These are phyloP conservation scores for Rhynchonycteris naso DNA, from an alignment of 2,797 vertebrate genomes.

Conservation along the genomic window DNA sequence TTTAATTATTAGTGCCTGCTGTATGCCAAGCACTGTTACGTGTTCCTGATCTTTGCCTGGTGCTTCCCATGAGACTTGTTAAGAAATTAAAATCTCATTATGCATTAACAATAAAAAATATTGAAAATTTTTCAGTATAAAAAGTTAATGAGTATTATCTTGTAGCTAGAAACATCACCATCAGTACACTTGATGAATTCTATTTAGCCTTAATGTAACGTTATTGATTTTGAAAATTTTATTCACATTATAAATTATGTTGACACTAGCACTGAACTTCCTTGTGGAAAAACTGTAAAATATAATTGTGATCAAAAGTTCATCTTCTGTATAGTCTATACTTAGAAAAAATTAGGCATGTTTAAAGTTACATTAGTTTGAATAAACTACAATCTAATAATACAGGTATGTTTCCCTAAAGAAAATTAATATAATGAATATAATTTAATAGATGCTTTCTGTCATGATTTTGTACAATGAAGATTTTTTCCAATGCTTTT, in stretches of 20 bases:
- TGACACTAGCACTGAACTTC: not conserved
- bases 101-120: not conserved
- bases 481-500: not conserved
- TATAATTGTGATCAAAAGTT: not conserved
- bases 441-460: not conserved
- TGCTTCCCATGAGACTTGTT: not conserved
- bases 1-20: not conserved
- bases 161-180: not conserved
- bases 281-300: not conserved
- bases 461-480: not conserved
- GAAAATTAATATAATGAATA: not conserved
- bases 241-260: not conserved
- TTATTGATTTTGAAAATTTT: not conserved
- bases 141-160: not conserved
- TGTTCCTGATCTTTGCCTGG: not conserved
- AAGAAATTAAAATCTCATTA: slow-evolving; percentile 23
- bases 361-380: slow-evolving; percentile 17
- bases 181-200: not conserved
- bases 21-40: not conserved
- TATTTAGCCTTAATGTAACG: not conserved
- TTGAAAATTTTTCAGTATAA: not conserved
- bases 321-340: not conserved
- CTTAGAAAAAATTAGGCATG: not conserved
- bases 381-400: not conserved
- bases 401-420: not conserved